Evolutionary conservation across 1,140 invertebrate genomes (phyloP).

Genomic region (Ladona fulva): DNA sequence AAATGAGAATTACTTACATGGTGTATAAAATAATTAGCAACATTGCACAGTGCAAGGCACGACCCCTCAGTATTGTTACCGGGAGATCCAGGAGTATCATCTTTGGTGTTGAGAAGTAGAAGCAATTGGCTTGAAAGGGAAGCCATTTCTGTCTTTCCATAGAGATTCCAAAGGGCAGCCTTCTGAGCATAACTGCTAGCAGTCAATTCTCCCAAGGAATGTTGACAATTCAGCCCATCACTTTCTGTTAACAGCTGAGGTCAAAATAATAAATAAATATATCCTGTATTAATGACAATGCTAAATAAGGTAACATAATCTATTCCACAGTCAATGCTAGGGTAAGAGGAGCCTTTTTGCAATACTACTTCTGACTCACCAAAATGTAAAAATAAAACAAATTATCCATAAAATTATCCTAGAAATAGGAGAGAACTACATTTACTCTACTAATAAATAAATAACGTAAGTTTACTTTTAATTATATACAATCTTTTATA

Average conservation of each 20-base stretch:
- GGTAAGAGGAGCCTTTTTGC: too few relatives aligned
- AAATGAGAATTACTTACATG: conserved; percentile 33
- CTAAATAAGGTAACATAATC: too few relatives aligned
- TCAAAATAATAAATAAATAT: too few relatives aligned
- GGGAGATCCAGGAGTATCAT: conserved; percentile 40
- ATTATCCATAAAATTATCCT: too few relatives aligned
- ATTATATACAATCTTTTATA: too few relatives aligned
- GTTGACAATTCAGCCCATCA: conserved; percentile 74
- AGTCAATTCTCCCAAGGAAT: conserved; percentile 70
- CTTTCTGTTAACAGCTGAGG: conserved; percentile 69
- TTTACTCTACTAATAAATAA: too few relatives aligned
- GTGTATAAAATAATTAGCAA: conserved; percentile 51
- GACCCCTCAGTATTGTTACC: conserved; percentile 58
- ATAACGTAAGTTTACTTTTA: too few relatives aligned
- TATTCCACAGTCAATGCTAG: too few relatives aligned
- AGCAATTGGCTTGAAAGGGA: conserved; percentile 67
- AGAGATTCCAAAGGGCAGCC: conserved; percentile 74
- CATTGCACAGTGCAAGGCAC: conserved; percentile 60
- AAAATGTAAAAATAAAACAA: too few relatives aligned
- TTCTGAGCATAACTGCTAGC: conserved; percentile 68
- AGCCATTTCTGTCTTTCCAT: conserved; percentile 75
- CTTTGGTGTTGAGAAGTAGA: conserved; percentile 58
- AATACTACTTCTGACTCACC: too few relatives aligned
- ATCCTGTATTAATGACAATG: too few relatives aligned
- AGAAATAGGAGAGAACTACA: too few relatives aligned